phyloP scores from a whole-genome alignment of 2,113 vertebrate species.

The Thinocorus orbignyianus region DNA sequence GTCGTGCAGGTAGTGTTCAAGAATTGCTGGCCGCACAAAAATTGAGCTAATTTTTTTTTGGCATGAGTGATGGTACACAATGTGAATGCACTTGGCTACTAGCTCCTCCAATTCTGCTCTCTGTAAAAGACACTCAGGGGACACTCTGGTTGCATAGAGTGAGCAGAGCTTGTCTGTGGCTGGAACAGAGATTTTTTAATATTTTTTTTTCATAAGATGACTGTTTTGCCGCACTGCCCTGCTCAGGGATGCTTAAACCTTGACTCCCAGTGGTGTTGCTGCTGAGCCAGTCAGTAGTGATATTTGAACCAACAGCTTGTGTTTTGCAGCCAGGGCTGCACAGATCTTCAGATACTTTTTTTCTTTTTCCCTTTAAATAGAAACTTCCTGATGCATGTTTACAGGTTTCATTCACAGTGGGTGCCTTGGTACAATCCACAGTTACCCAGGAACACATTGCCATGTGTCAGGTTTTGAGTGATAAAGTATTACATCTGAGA shows the following conservation, averaged over 20 bases:
- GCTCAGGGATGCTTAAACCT: not conserved
- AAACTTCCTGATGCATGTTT: not conserved
- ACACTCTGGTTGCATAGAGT: not conserved
- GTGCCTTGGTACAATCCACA: not conserved
- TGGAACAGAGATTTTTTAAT: not conserved
- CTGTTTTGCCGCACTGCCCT: not conserved
- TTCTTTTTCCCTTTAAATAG: not conserved
- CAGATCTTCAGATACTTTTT: not conserved
- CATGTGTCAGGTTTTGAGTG: not conserved
- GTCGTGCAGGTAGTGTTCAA: not conserved
- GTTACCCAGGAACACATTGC: not conserved
- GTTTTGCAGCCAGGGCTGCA: not conserved
- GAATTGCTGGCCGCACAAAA: not conserved
- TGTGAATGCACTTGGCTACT: not conserved
- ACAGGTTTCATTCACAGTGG: not conserved
- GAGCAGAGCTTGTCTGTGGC: not conserved
- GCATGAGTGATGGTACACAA: not conserved
- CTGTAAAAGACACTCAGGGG: not conserved
- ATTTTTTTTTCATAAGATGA: too few species aligned
- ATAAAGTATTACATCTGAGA: not conserved
- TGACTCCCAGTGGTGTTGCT: not conserved
- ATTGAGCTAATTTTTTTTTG: not conserved
- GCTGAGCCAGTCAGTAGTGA: not conserved
- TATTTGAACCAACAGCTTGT: not conserved
- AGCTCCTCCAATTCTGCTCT: not conserved